A percentile compares a stretch with the other conserved stretches of the same genome.
Evolutionary conservation across 2,113 vertebrate species (phyloP).

Genomic region (Chinchilla lanigera): DNA sequence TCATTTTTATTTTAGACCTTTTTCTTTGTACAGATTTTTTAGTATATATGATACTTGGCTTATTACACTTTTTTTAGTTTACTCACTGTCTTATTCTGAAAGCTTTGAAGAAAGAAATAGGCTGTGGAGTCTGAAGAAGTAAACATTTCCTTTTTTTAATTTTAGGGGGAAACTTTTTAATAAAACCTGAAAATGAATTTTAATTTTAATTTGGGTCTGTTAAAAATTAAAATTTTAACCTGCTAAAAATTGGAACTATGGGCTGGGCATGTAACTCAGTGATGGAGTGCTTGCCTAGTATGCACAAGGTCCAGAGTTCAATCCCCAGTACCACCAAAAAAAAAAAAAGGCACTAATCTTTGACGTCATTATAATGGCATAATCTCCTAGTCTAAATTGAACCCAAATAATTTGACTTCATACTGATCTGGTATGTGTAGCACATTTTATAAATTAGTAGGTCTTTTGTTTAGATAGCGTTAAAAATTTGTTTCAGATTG

Average conservation of each 20-base stretch:
- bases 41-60: neutral
- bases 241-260: neutral
- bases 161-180: neutral
- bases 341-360: neutral
- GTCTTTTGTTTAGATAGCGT: constrained; percentile 1
- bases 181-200: constrained; percentile 52
- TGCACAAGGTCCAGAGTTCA: neutral
- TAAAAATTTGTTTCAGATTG: constrained; percentile 47
- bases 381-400: constrained; percentile 35
- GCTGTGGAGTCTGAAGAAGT: constrained; percentile 15
- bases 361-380: constrained; percentile 18
- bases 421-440: neutral
- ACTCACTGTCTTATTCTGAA: constrained; percentile 28
- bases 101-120: constrained; percentile 41
- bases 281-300: neutral
- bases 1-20: neutral
- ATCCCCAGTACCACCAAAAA: neutral
- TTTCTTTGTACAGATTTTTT: constrained; percentile 11
- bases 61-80: constrained; percentile 38
- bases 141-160: neutral
- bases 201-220: constrained; percentile 19
- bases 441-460: constrained; percentile 48
- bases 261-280: neutral
- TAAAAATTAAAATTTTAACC: constrained; percentile 46
- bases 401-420: constrained; percentile 34